Conservation (phyloP, 1,140 invertebrate genomes). For the Zophobas atratus region DNA sequence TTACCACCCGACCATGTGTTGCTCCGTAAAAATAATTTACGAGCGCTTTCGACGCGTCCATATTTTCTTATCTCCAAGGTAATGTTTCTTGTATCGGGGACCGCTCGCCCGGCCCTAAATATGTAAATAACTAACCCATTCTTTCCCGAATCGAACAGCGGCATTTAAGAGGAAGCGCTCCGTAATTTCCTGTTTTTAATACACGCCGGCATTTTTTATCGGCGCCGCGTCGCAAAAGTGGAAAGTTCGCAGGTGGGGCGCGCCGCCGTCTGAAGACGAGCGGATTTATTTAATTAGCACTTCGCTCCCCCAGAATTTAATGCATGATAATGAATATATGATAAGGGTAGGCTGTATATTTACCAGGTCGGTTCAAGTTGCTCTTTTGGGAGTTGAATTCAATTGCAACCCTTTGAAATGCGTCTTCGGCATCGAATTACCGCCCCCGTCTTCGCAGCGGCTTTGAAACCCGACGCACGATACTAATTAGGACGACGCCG, state of each 20-base stretch:
- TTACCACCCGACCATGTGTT: conserved; percentile 27
- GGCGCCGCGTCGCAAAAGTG: neutral
- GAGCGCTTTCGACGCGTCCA: neutral
- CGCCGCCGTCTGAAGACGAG: conserved; percentile 4
- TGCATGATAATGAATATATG: conserved; percentile 60
- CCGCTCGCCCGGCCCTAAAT: neutral
- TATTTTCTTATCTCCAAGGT: conserved; percentile 42
- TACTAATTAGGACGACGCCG: conserved; percentile 41
- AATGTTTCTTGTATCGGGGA: conserved; percentile 27
- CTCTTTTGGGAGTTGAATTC: conserved; percentile 61
- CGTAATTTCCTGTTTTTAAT: conserved; percentile 39
- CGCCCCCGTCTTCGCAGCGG: conserved; percentile 29
- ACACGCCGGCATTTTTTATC: conserved; percentile 18
- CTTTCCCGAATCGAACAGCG: conserved; percentile 13
- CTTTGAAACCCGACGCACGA: conserved; percentile 44
- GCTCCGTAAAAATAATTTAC: conserved; percentile 34
- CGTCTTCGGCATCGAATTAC: conserved; percentile 55
- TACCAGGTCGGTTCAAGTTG: conserved; percentile 59
- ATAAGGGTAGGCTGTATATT: conserved; percentile 60
- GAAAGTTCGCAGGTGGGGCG: neutral
- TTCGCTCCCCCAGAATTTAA: conserved; percentile 38
- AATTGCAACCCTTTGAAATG: conserved; percentile 63
- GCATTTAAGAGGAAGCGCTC: neutral
- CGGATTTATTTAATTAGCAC: conserved; percentile 40
- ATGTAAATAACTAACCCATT: conserved; percentile 40